Conservation (phyloP, 2,888 invertebrate species). For the Ophraella communa region DNA sequence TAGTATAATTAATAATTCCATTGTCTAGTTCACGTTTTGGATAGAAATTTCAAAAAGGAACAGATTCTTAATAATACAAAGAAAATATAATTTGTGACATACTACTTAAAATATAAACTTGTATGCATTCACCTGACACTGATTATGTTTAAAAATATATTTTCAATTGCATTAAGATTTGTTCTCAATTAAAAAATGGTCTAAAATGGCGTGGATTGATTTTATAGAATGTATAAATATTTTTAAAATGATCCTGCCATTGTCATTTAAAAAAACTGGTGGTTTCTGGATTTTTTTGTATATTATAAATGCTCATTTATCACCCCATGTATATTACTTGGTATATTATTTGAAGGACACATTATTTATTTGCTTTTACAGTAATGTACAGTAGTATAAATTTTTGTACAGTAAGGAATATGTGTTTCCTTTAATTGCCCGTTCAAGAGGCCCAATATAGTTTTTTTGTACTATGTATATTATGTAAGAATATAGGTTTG, state of each 20-base stretch:
- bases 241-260: background rate
- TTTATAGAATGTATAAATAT: background rate
- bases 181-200: background rate
- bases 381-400: constrained; percentile 61
- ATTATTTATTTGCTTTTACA: constrained; percentile 60
- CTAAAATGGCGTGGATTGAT: background rate
- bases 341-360: constrained; percentile 58
- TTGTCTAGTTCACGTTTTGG: constrained; percentile 8
- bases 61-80: background rate
- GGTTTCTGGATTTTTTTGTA: constrained; percentile 45
- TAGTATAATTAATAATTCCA: constrained; percentile 39
- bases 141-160: background rate
- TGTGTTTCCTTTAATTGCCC: constrained; percentile 52
- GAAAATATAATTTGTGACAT: background rate
- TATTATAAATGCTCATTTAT: constrained; percentile 51
- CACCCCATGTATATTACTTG: constrained; percentile 41
- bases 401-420: constrained; percentile 60
- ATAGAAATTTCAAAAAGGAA: background rate
- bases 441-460: constrained; percentile 57
- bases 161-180: background rate
- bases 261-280: constrained; percentile 7
- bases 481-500: constrained; percentile 81
- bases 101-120: too few species aligned
- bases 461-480: constrained; percentile 88
- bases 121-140: too few species aligned